These are phyloP conservation scores for Vireo altiloquus DNA, from an alignment of 2,113 vertebrate genomes.

Conservation along the genomic window DNA sequence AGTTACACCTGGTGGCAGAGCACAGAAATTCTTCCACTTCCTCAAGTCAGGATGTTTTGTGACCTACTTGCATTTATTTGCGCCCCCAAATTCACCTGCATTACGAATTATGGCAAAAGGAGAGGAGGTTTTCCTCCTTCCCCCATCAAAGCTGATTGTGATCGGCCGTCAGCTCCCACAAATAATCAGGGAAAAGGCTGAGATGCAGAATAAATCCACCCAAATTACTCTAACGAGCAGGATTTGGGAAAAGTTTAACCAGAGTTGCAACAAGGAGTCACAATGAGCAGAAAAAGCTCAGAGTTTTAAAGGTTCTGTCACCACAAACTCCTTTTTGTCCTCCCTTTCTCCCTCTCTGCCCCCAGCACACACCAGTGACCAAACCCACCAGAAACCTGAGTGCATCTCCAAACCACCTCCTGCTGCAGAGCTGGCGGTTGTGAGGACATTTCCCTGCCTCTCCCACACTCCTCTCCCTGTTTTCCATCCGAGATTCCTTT, in stretches of 20 bases:
- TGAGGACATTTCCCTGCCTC: not conserved
- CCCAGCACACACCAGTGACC: not conserved
- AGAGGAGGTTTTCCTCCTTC: not conserved
- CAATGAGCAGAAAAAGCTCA: constrained; percentile 49
- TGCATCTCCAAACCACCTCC: not conserved
- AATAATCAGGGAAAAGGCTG: constrained; percentile 67
- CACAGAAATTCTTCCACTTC: not conserved
- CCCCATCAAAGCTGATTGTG: constrained; percentile 67
- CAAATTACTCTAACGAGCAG: constrained; percentile 62
- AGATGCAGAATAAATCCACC: constrained; percentile 55
- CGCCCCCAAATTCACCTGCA: constrained; percentile 38
- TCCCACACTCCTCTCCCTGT: not conserved
- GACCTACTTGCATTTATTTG: constrained; percentile 53
- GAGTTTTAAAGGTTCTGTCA: not conserved
- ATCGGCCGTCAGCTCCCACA: constrained; percentile 43
- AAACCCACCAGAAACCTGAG: not conserved
- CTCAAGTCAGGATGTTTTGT: constrained; percentile 17
- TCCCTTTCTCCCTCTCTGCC: too few relatives aligned
- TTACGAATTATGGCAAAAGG: constrained; percentile 43
- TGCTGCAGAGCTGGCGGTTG: not conserved
- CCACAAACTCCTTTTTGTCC: not conserved
- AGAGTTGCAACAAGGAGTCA: constrained; percentile 35
- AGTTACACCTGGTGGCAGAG: not conserved
- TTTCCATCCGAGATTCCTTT: not conserved
- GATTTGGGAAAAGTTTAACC: constrained; percentile 57